phyloP scores from a whole-genome alignment of 53 echinoderm and acorn worm species.

The Mesocentrotus franciscanus region DNA sequence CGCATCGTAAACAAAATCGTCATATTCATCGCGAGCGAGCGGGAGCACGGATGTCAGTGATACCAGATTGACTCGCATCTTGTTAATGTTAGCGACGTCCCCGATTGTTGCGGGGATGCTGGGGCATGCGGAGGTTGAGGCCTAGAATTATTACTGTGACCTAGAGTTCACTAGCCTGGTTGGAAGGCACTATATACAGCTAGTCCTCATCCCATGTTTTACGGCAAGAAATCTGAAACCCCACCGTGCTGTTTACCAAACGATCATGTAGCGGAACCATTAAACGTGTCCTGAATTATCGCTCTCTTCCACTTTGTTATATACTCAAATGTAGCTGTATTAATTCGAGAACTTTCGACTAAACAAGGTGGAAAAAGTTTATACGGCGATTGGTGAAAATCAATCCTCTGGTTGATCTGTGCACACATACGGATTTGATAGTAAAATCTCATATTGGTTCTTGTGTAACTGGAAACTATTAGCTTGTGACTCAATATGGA shows the following conservation, averaged over 20 bases:
- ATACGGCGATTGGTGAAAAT: background rate
- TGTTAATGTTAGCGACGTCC: background rate
- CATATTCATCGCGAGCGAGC: background rate
- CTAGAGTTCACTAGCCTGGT: conserved; percentile 43
- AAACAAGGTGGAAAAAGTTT: background rate
- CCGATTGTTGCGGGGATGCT: background rate
- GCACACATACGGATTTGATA: background rate
- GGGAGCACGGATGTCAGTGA: background rate
- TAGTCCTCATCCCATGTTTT: background rate
- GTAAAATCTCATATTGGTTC: background rate
- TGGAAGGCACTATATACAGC: background rate
- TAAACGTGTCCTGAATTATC: background rate
- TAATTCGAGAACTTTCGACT: background rate
- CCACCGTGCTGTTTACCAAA: background rate
- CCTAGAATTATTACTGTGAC: conserved; percentile 1
- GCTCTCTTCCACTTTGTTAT: background rate
- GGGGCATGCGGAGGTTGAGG: background rate
- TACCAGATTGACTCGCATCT: background rate
- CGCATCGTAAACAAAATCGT: background rate
- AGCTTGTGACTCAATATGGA: conserved; percentile 26
- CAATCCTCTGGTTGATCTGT: background rate
- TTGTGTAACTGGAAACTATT: conserved; percentile 10
- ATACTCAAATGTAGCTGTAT: background rate
- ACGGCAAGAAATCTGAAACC: background rate
- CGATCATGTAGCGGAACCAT: conserved; percentile 2